A percentile compares a stretch with the other conserved stretches of the same genome.
These are phyloP conservation scores for Fragum sueziense DNA, from an alignment of 2,888 invertebrate species.

Conservation along the genomic window DNA sequence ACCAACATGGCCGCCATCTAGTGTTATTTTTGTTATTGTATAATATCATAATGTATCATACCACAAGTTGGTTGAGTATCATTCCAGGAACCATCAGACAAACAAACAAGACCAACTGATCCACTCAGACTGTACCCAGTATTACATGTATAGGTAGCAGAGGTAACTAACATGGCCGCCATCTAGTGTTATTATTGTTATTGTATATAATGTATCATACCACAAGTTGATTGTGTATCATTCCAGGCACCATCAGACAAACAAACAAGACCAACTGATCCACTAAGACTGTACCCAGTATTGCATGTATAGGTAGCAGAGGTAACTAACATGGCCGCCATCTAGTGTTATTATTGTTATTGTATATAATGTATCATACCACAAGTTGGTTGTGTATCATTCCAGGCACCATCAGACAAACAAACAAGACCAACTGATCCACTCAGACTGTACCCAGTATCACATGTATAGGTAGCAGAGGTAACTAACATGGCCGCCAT, in stretches of 20 bases:
- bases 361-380: conserved; percentile 28
- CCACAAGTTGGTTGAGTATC: conserved; percentile 40
- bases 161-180: not conserved
- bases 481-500: no score
- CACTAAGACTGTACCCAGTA: conserved; percentile 41
- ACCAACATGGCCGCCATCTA: conserved; percentile 16
- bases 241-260: conserved; percentile 46
- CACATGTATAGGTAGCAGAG: conserved; percentile 27
- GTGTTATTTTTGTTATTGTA: not conserved
- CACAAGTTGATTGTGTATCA: conserved; percentile 34
- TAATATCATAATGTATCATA: conserved; percentile 5
- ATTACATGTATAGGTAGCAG: conserved; percentile 29
- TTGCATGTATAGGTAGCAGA: conserved; percentile 28
- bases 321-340: no score
- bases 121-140: conserved; percentile 44
- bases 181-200: no score
- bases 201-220: conserved; percentile 25
- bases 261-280: conserved; percentile 32
- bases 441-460: conserved; percentile 35
- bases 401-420: conserved; percentile 46
- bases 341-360: no score
- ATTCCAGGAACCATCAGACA: conserved; percentile 46
- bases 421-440: conserved; percentile 37
- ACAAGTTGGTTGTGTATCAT: conserved; percentile 33
- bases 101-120: conserved; percentile 24